A percentile compares a stretch with the other conserved stretches of the same genome.
phyloP scores from a whole-genome alignment of 2,113 vertebrate genomes.

The Phodopus roborovskii region DNA sequence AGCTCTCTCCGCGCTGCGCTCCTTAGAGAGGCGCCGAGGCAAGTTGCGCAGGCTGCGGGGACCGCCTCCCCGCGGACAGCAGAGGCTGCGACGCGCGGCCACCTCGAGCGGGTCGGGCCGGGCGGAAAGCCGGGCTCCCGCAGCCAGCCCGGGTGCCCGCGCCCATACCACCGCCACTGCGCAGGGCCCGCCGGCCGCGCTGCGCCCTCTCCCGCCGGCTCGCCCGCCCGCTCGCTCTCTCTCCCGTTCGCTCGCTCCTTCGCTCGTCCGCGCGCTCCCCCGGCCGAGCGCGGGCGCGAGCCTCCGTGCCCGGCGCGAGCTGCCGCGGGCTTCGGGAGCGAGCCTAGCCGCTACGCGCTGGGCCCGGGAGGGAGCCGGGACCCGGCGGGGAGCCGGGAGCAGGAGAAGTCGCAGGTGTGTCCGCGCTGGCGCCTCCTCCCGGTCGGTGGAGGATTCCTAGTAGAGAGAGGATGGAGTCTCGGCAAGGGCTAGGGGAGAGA shows the following conservation, averaged over 20 bases:
- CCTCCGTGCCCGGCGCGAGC: conserved; percentile 39
- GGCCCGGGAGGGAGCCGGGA: background rate
- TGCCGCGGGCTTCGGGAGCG: conserved; percentile 37
- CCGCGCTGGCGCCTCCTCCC: background rate
- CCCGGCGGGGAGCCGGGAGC: background rate
- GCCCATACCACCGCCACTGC: conserved; percentile 67
- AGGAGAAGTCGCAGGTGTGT: conserved; percentile 25
- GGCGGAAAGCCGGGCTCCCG: conserved; percentile 55
- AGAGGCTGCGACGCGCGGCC: conserved; percentile 57
- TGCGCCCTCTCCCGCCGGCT: conserved; percentile 65
- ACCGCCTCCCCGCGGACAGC: background rate
- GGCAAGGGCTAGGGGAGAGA: background rate
- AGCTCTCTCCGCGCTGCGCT: conserved; percentile 64
- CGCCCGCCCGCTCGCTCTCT: conserved; percentile 58
- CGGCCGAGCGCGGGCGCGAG: conserved; percentile 60
- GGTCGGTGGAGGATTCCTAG: background rate
- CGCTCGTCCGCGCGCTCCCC: conserved; percentile 58
- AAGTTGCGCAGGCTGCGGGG: conserved; percentile 53
- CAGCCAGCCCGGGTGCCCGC: conserved; percentile 49
- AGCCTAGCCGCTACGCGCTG: background rate
- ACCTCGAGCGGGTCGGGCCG: conserved; percentile 32
- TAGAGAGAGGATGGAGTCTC: background rate
- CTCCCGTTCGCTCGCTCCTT: conserved; percentile 61
- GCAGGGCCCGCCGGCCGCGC: conserved; percentile 48
- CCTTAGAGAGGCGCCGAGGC: conserved; percentile 53